phyloP scores from a whole-genome alignment of 2,113 vertebrate genomes.

The Pachycephala philippinensis region DNA sequence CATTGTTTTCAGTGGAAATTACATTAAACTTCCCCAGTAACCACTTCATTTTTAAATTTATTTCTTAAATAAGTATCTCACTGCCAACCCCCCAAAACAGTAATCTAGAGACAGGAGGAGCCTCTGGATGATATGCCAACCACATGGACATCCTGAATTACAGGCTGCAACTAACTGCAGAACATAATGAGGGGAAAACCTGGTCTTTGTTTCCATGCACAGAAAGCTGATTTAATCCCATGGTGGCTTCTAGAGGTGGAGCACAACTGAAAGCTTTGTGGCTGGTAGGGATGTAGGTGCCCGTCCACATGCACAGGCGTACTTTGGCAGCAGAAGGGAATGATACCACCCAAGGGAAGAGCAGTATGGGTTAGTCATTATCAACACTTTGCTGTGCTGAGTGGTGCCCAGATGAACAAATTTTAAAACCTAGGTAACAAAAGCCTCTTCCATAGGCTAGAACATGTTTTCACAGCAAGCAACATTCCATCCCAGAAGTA shows the following conservation, averaged over 20 bases:
- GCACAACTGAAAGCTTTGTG: background rate
- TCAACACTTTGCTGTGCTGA: background rate
- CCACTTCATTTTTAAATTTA: background rate
- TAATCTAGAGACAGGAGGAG: background rate
- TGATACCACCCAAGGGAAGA: fast-evolving
- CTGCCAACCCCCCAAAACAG: background rate
- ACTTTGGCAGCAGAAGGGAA: background rate
- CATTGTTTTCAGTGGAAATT: background rate
- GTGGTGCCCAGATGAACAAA: background rate
- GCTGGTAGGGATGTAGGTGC: background rate
- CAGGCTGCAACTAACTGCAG: background rate
- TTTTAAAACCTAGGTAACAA: background rate
- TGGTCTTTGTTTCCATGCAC: background rate
- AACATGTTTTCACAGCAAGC: background rate
- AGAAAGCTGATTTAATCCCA: background rate
- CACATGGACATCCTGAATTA: background rate
- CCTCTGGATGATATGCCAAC: background rate
- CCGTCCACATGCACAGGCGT: background rate
- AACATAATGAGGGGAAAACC: background rate
- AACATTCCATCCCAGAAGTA: background rate
- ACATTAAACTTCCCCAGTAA: background rate
- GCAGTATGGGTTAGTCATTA: background rate
- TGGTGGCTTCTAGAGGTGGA: background rate
- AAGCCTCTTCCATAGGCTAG: background rate
- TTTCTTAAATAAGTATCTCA: background rate